phyloP scores from a whole-genome alignment of 2,888 invertebrate species.

The Catotricha subobsoleta region DNA sequence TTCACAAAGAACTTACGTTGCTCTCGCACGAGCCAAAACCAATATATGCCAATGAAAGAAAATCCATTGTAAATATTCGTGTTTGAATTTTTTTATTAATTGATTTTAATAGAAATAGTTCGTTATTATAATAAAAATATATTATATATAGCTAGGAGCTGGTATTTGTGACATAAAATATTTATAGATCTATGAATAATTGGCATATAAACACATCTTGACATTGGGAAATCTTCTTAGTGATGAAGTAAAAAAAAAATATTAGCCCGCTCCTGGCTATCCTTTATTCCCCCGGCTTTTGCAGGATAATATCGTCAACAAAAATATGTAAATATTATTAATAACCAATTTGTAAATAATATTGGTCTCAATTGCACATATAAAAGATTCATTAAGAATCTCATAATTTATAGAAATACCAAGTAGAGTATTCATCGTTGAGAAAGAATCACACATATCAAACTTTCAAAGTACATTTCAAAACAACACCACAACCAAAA shows the following conservation, averaged over 20 bases:
- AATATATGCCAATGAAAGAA: not conserved
- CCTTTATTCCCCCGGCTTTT: no score
- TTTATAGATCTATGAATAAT: not conserved
- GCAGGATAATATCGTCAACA: no score
- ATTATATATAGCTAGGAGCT: slow-evolving; percentile 6
- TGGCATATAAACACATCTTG: slow-evolving; percentile 6
- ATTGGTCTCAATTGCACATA: no score
- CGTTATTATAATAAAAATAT: not conserved
- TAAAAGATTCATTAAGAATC: no score
- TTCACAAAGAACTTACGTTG: no score
- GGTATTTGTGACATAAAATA: not conserved
- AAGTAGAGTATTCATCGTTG: no score
- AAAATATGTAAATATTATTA: no score
- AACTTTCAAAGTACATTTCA: no score
- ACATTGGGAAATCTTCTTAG: slow-evolving; percentile 10
- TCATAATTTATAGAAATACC: no score
- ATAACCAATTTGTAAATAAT: no score
- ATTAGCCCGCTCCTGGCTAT: slow-evolving; percentile 24
- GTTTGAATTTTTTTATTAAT: not conserved
- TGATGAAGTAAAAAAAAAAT: slow-evolving; percentile 11
- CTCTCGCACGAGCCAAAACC: not conserved
- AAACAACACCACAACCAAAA: not conserved
- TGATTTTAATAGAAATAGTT: not conserved
- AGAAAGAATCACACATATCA: no score
- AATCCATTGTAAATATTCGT: not conserved